phyloP scores from a whole-genome alignment of 1,140 invertebrate species.

The Harpegnathos saltator region DNA sequence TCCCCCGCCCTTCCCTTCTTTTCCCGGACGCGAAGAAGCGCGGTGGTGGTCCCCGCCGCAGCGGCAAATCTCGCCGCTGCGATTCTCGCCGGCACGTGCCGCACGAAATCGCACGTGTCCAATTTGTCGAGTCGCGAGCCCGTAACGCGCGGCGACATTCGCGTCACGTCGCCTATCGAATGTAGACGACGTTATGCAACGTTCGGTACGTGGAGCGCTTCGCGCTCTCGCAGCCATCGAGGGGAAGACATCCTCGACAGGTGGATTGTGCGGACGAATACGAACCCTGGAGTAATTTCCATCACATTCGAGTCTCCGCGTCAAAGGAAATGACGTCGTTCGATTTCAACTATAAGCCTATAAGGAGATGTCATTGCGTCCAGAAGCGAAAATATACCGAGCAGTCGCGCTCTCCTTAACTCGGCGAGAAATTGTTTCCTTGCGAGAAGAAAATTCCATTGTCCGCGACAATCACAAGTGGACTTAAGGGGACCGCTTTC shows the following conservation, averaged over 20 bases:
- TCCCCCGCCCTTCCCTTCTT: no score
- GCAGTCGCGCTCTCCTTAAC: no score
- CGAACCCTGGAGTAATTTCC: not conserved
- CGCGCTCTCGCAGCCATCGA: not conserved
- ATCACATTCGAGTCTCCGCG: no score
- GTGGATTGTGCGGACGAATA: not conserved
- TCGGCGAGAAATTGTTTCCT: no score
- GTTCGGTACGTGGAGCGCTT: no score
- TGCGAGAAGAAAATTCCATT: no score
- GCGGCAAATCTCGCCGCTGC: not conserved
- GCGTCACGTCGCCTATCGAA: constrained; percentile 35
- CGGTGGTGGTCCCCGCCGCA: not conserved
- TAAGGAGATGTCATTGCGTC: no score
- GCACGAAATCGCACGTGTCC: constrained; percentile 35
- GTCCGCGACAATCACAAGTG: not conserved
- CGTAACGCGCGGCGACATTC: constrained; percentile 12
- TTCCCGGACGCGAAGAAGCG: no score
- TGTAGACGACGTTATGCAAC: constrained; percentile 24
- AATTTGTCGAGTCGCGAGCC: constrained; percentile 6
- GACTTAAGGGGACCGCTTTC: not conserved
- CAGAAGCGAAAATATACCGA: no score
- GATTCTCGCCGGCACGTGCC: constrained; percentile 29
- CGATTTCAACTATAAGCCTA: no score
- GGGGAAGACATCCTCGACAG: not conserved
- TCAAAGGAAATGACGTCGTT: no score